Percentiles rank a stretch among this genome's conserved stretches.
phyloP scores from a whole-genome alignment of 2,888 invertebrate species.

The Dynastes tityus region DNA sequence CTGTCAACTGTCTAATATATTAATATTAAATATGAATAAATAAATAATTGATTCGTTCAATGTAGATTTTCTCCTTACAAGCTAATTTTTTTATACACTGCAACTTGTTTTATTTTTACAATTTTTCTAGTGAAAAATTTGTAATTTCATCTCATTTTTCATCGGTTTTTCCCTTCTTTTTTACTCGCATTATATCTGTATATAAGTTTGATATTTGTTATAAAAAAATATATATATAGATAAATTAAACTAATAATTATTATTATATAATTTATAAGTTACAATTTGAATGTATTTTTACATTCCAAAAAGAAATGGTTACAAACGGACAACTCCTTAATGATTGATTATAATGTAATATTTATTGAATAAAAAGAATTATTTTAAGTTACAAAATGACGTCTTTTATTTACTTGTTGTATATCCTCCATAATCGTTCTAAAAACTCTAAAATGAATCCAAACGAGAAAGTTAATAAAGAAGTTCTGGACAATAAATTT shows the following conservation, averaged over 20 bases:
- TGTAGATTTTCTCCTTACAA: slow-evolving; percentile 8
- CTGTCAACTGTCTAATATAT: slow-evolving; percentile 24
- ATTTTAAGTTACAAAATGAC: slow-evolving; percentile 44
- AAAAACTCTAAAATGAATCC: neutral
- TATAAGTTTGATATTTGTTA: slow-evolving; percentile 40
- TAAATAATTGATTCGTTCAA: neutral
- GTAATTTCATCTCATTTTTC: slow-evolving; percentile 6
- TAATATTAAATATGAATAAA: slow-evolving; percentile 22
- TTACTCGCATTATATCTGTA: slow-evolving; percentile 25
- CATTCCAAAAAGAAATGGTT: slow-evolving; percentile 43
- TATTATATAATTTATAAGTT: slow-evolving; percentile 37
- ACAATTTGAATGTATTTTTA: slow-evolving; percentile 41
- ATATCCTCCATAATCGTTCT: neutral
- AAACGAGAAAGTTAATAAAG: too few relatives aligned
- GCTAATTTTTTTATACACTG: neutral
- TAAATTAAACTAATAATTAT: neutral
- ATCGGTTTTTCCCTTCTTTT: slow-evolving; percentile 8
- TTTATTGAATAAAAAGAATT: slow-evolving; percentile 51
- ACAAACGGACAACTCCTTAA: slow-evolving; percentile 32
- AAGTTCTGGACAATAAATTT: too few relatives aligned
- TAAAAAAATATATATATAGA: neutral
- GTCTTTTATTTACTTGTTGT: slow-evolving; percentile 18
- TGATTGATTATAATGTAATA: slow-evolving; percentile 40
- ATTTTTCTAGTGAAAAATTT: neutral
- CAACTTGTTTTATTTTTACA: neutral